Evolutionary conservation across 2,888 invertebrate genomes (phyloP), one percentile per base, ranked within the genome.

Genomic region (Ennomos fuscantarius): DNA sequence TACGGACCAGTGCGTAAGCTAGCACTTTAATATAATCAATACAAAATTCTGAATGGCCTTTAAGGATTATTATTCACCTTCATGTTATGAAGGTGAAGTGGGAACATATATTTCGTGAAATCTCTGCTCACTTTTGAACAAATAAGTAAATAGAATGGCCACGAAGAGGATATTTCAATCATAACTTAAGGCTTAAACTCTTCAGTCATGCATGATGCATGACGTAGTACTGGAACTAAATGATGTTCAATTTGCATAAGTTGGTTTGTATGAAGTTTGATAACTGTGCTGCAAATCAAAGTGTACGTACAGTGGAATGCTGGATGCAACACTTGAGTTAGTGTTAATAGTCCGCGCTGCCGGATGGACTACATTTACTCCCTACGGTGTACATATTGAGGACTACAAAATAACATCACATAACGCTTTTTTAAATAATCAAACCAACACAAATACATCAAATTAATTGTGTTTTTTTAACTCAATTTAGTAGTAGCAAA

Each of bases 241-340:
- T 24, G 24, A 24, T 24, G 24, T 3, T 37, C n/a, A n/a, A 11
- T 37, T 37, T 10, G 11, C 10, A 37, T 37, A n/a, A 37, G 36
- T 1, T 37, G 10, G 40, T 13, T 40, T 15, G 40, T 40, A 13
- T 8, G 1, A 12, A 62, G 60, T 9, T 40, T 40, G 10, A 33
- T 13, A 13, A 44, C 44, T 12, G 43, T 41, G 41, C 24, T 24
- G 24, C 24, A 24, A 15, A 24, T 43, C 9, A 35, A n/a, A 24
- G 24, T 35, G 5, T 24, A 35, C 15, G 15, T 15, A 8, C 11
- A 33, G 10, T 11, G 24, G 10, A 35, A 35, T 33, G 41, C 24
- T 34, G 6, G 66, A 65, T 65, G 60, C 63, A 66, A 63, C 65
- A 69, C 58, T 68, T 63, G 44, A 67, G 59, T 55, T 47, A 40